Evolutionary conservation across 2,113 vertebrate genomes (phyloP).

Genomic region (Plecotus auritus): DNA sequence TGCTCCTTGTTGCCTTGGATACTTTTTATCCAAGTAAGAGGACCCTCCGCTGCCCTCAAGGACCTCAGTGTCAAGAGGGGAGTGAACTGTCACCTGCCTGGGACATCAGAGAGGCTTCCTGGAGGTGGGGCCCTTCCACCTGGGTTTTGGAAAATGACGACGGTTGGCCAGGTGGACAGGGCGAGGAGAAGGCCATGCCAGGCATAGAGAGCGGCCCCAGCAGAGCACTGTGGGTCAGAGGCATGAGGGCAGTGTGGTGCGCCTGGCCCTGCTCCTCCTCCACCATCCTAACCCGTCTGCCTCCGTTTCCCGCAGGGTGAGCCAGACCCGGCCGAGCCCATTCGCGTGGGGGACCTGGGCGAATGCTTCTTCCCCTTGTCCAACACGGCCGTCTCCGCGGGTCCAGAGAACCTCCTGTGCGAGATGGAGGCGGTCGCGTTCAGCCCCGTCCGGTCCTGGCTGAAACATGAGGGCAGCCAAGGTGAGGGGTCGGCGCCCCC

Average conservation of each 20-base stretch:
- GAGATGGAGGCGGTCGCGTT: slow-evolving; percentile 80
- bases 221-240: neutral
- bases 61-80: neutral
- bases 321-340: slow-evolving; percentile 69
- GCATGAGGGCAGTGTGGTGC: neutral
- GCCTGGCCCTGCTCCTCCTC: neutral
- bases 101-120: neutral
- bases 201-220: neutral
- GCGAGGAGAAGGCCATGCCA: neutral
- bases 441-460: slow-evolving; percentile 81
- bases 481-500: slow-evolving; percentile 65
- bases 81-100: neutral
- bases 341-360: slow-evolving; percentile 51
- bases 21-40: neutral
- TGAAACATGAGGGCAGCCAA: slow-evolving; percentile 79
- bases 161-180: neutral
- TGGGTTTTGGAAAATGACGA: neutral
- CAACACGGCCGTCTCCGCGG: slow-evolving; percentile 48
- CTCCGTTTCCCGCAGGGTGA: slow-evolving; percentile 66
- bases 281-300: neutral
- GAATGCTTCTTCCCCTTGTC: slow-evolving; percentile 78
- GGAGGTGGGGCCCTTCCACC: neutral
- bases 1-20: neutral
- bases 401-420: slow-evolving; percentile 74
- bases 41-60: neutral